Conservation (phyloP, 2,888 invertebrate genomes). For the Cremastobaeus sp. region DNA sequence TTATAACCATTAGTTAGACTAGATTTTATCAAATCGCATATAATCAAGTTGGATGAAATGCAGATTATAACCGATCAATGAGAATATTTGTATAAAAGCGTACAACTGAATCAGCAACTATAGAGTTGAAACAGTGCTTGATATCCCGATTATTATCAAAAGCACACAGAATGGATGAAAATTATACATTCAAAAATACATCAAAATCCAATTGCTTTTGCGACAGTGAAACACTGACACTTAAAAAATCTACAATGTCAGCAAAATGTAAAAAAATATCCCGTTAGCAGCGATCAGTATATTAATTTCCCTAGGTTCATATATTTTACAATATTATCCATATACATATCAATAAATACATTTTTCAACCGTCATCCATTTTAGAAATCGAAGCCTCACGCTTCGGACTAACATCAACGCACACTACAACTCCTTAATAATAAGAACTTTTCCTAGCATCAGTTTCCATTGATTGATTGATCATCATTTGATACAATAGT, state of each 20-base stretch:
- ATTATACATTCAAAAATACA: too few species aligned
- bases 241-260: background rate
- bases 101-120: conserved; percentile 1
- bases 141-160: too few species aligned
- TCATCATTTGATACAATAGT: background rate
- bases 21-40: conserved; percentile 36
- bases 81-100: conserved; percentile 5
- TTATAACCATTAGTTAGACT: conserved; percentile 36
- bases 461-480: background rate
- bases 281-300: too few species aligned
- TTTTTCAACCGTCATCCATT: conserved; percentile 3
- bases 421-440: background rate
- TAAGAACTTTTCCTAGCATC: conserved; percentile 3
- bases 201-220: too few species aligned
- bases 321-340: too few species aligned
- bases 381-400: background rate
- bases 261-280: background rate
- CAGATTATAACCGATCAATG: conserved; percentile 31
- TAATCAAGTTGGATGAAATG: conserved; percentile 10
- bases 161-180: conserved; percentile 2
- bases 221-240: too few species aligned
- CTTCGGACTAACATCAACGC: conserved; percentile 10
- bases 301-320: too few species aligned
- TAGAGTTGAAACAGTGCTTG: too few species aligned
- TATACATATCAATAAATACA: too few species aligned